Evolutionary conservation across 2,113 vertebrate species (phyloP), one percentile per base, ranked within the genome.

Genomic region (Sclerurus mexicanus): DNA sequence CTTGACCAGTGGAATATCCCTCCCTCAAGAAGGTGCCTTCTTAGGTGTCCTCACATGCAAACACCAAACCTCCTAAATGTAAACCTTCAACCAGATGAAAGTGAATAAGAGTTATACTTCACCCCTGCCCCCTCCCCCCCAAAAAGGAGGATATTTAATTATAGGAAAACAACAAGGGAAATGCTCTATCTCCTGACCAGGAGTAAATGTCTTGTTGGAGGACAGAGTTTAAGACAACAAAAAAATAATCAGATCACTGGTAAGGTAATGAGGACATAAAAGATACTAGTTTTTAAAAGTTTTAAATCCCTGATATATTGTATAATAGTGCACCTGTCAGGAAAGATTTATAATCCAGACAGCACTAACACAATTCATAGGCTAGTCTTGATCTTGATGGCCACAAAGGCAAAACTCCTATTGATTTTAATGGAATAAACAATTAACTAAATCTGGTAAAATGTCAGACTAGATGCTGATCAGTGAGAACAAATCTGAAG

Each of bases 401-500:
- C 55, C 74, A 85, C 62, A 75, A 85, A 79, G 23, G 7, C 67
- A 94, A 88, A 79, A 90, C 5, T 27, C 58, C 14, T 39, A 52
- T 76, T 71, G 63, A 85, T 88, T 95, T 95, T 52, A 87, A 77
- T 52, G 12, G 63, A 83, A 93, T 52, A 77, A 87, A n/a, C 53
- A 80, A 95, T 90, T 83, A 94, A 33, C 33, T 47, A 79, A 83
- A 39, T n/a, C 71, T 79, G 47, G 74, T 55, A 77, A 85, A 87
- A 90, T 62, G 9, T 66, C 90, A 93, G 67, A 42, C 31, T 69
- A 76, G n/a, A 47, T 87, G 53, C 12, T 89, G 74, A 71, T 58
- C 81, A 85, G 63, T 58, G 68, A 74, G 46, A 87, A 63, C 27
- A 87, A 76, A 87, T 85, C 30, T 85, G 55, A 92, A 76, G n/a